Conservation (phyloP, 2,113 vertebrate species). For the Rhagologus leucostigma region DNA sequence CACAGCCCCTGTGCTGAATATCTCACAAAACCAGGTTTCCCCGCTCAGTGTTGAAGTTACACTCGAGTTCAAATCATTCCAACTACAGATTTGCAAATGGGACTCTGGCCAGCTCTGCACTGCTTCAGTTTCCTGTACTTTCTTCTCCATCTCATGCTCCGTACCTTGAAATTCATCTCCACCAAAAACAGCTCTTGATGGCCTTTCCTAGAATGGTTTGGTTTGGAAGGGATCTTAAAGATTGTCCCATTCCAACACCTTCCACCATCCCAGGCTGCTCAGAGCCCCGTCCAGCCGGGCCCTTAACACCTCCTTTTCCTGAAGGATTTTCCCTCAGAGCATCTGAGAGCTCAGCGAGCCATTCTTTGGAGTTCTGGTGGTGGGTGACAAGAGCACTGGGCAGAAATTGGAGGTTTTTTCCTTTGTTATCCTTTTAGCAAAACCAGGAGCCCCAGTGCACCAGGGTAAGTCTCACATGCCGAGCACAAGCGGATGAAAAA, state of each 20-base stretch:
- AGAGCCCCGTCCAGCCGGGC: fast-evolving
- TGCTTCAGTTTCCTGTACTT: fast-evolving
- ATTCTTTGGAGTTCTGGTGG: background rate
- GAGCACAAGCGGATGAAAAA: background rate
- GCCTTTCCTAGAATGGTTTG: background rate
- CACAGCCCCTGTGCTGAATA: fast-evolving
- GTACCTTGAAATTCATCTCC: background rate
- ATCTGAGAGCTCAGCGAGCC: background rate
- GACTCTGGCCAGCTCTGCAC: background rate
- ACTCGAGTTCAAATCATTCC: background rate
- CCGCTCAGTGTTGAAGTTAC: background rate
- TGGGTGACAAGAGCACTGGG: background rate
- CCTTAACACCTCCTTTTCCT: background rate
- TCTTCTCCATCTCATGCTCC: background rate
- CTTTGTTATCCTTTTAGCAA: background rate
- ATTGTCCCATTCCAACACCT: background rate
- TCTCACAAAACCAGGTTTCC: background rate
- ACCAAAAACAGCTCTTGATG: background rate
- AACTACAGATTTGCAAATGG: background rate
- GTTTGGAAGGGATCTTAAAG: background rate
- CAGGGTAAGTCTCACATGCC: background rate
- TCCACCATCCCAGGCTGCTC: background rate
- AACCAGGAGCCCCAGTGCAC: background rate
- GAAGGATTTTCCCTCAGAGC: background rate
- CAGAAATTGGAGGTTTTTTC: fast-evolving